phyloP scores from a whole-genome alignment of 2,888 invertebrate species.

The Tenthredo scrophulariae region DNA sequence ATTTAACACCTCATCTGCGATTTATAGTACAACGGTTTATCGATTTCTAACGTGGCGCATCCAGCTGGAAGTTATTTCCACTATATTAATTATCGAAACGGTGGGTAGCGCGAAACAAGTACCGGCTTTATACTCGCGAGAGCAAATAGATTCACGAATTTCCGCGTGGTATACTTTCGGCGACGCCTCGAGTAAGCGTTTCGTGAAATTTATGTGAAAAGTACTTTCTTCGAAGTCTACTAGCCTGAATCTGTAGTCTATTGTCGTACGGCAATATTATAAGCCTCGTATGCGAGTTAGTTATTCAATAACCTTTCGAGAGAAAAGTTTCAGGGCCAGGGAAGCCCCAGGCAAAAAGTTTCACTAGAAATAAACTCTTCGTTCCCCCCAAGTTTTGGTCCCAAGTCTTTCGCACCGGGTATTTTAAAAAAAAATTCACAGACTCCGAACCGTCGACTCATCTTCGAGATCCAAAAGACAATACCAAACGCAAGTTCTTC shows the following conservation, averaged over 20 bases:
- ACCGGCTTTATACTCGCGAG: not conserved
- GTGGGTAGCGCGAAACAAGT: not conserved
- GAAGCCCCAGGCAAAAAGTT: not conserved
- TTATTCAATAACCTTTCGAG: slow-evolving; percentile 13
- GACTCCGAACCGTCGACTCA: not conserved
- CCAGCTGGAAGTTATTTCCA: slow-evolving; percentile 1
- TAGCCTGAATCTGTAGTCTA: not conserved
- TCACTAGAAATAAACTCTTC: not conserved
- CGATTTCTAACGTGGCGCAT: not conserved
- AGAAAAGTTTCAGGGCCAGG: not conserved
- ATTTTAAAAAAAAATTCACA: not conserved
- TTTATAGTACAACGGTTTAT: slow-evolving; percentile 25
- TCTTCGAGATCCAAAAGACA: not conserved
- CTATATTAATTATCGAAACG: slow-evolving; percentile 17
- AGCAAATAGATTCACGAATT: not conserved
- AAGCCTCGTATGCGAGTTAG: not conserved
- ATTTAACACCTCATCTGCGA: slow-evolving; percentile 44
- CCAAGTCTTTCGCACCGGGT: not conserved
- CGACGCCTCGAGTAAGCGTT: not conserved
- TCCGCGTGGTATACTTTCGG: not conserved
- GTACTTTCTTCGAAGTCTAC: not conserved
- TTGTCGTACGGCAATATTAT: not conserved
- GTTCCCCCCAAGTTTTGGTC: not conserved
- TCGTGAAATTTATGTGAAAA: not conserved
- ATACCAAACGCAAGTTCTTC: not conserved